These are phyloP conservation scores for Anthonomus grandis DNA, from an alignment of 1,140 invertebrate species.

Conservation along the genomic window DNA sequence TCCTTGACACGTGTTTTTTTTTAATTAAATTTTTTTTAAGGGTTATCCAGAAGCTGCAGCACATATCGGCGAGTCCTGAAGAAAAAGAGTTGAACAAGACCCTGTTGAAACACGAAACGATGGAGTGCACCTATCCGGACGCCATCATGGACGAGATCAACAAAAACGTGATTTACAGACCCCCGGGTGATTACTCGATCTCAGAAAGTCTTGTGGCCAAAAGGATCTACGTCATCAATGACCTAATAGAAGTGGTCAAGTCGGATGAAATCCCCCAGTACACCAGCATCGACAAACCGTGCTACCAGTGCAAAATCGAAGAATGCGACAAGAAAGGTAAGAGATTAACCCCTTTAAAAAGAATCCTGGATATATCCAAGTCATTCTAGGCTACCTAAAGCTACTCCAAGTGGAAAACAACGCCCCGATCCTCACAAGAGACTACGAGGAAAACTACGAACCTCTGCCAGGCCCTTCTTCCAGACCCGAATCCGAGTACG, in stretches of 20 bases:
- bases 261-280: slow-evolving; percentile 59
- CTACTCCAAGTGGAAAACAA: slow-evolving; percentile 28
- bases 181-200: slow-evolving; percentile 43
- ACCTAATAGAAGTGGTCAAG: slow-evolving; percentile 70
- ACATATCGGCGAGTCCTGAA: slow-evolving; percentile 21
- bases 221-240: slow-evolving; percentile 66
- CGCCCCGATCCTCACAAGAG: slow-evolving; percentile 11
- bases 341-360: neutral
- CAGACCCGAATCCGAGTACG: slow-evolving; percentile 26
- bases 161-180: slow-evolving; percentile 37
- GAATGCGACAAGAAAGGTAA: slow-evolving; percentile 45
- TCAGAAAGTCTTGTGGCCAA: slow-evolving; percentile 58
- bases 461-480: slow-evolving; percentile 20
- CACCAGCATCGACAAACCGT: slow-evolving; percentile 58
- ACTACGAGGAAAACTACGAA: slow-evolving; percentile 21
- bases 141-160: slow-evolving; percentile 37
- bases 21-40: slow-evolving; percentile 36
- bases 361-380: neutral
- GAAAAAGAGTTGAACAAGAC: slow-evolving; percentile 37
- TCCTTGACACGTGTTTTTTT: neutral
- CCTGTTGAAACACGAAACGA: slow-evolving; percentile 34
- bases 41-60: slow-evolving; percentile 25
- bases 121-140: slow-evolving; percentile 40
- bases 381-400: slow-evolving; percentile 33
- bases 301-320: slow-evolving; percentile 65